Conservation (phyloP, 2,888 invertebrate species). For the Scaeva pyrastri region DNA sequence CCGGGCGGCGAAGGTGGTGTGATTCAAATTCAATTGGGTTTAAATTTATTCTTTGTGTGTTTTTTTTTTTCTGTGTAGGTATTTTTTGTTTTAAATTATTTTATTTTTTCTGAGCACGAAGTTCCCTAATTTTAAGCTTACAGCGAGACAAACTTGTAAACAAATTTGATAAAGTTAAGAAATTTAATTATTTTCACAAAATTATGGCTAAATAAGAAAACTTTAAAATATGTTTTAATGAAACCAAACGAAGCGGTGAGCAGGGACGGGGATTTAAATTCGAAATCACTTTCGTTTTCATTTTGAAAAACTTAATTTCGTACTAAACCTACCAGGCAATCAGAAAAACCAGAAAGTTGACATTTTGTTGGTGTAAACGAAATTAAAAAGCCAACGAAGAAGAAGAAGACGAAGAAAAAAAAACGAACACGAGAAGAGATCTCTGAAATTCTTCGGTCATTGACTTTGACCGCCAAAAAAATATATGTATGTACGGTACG, state of each 20-base stretch:
- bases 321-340: slow-evolving; percentile 69
- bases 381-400: neutral
- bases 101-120: neutral
- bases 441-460: slow-evolving; percentile 24
- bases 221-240: slow-evolving; percentile 17
- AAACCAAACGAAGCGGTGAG: neutral
- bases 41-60: neutral
- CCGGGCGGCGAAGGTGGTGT: no score
- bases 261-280: slow-evolving; percentile 11
- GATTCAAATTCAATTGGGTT: no score
- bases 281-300: slow-evolving; percentile 70
- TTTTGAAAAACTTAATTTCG: slow-evolving; percentile 74
- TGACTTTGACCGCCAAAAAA: slow-evolving; percentile 52
- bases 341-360: slow-evolving; percentile 28
- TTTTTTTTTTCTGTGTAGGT: neutral
- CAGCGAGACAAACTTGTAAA: neutral
- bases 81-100: no score
- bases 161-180: slow-evolving; percentile 10
- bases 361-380: neutral
- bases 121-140: neutral
- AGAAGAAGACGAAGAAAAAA: no score
- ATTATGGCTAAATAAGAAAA: slow-evolving; percentile 7
- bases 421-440: neutral
- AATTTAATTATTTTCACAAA: neutral
- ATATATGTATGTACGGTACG: no score